Conservation (phyloP, 2,888 invertebrate genomes). For the Orthosia gracilis region DNA sequence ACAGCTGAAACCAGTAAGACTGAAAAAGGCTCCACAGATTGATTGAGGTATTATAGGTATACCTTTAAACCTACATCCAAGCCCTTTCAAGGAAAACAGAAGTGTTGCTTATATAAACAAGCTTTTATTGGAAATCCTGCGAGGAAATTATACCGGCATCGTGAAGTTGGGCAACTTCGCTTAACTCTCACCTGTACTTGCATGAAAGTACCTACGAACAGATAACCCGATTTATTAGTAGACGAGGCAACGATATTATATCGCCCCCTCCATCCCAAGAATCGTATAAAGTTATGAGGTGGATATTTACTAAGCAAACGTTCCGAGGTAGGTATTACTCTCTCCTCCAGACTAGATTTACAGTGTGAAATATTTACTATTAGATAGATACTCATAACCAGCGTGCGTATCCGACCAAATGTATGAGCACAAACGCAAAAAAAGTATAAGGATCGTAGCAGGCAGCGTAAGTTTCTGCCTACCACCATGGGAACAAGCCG, state of each 20-base stretch:
- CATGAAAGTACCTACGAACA: slow-evolving; percentile 28
- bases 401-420: too few species aligned
- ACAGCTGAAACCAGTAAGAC: too few species aligned
- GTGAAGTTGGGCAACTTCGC: too few species aligned
- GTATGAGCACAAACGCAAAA: too few species aligned
- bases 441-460: too few species aligned
- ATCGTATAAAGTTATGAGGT: slow-evolving; percentile 73
- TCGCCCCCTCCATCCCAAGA: slow-evolving; percentile 69
- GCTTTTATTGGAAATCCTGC: background rate
- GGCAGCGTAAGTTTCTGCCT: too few species aligned
- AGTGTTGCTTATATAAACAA: background rate
- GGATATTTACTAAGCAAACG: slow-evolving; percentile 71
- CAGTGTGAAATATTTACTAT: background rate
- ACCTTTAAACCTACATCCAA: too few species aligned
- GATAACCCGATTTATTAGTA: slow-evolving; percentile 80
- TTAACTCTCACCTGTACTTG: slow-evolving; percentile 9
- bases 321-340: slow-evolving; percentile 42
- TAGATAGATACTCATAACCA: too few species aligned
- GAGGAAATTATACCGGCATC: slow-evolving; percentile 7
- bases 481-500: too few species aligned
- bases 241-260: slow-evolving; percentile 76
- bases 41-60: too few species aligned
- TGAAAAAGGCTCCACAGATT: too few species aligned
- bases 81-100: background rate
- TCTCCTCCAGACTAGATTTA: slow-evolving; percentile 25